Evolutionary conservation across 2,888 invertebrate genomes (phyloP), one percentile per base, ranked within the genome.

Genomic region (Caenorhabditis imperialis): DNA sequence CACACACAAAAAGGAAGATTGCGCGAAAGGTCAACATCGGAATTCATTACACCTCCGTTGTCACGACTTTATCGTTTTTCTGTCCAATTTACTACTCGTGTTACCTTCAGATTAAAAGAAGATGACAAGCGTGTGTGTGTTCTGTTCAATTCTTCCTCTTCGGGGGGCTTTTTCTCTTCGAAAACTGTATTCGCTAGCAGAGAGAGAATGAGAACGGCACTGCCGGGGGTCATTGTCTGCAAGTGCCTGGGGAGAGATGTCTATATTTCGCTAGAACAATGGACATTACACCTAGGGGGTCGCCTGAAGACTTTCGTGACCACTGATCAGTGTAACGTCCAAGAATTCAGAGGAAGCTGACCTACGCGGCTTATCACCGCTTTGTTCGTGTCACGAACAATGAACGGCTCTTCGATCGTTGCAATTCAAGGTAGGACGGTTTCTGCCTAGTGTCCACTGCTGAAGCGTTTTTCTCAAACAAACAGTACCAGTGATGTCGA

Each of bases 201-300:
- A 35, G 4, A 14, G 38, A 23, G 23, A 23, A 44, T 44, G 42
- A 58, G 58, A 70, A 70, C 61, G 70, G 70, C 61, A 5, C n/a
- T 27, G 20, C 50, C 45, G 44, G 35, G 33, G 55, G 65, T 42
- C 57, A 60, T 69, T 69, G 58, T 69, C 58, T 65, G n/a, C 40
- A n/a, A 23, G 25, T 20, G 6, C 33, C 18, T 16, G 12, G 30
- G 2, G 30, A 4, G 10, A 6, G 3, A 3, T 14, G 4, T 16
- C 48, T 27, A 7, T 20, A 44, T 44, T 44, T 44, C 44, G 44
- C 44, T 16, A 71, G 71, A 62, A 71, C 71, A 71, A 71, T 71
- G 71, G 71, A 71, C 71, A 71, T 71, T 71, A 61, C 61, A 61
- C 35, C 14, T 35, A n/a, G n/a, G n/a, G n/a, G n/a, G n/a, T n/a